A percentile compares a stretch with the other conserved stretches of the same genome.
These are phyloP conservation scores for Oxystoma pomonae DNA, from an alignment of 2,888 invertebrate genomes.

Conservation along the genomic window DNA sequence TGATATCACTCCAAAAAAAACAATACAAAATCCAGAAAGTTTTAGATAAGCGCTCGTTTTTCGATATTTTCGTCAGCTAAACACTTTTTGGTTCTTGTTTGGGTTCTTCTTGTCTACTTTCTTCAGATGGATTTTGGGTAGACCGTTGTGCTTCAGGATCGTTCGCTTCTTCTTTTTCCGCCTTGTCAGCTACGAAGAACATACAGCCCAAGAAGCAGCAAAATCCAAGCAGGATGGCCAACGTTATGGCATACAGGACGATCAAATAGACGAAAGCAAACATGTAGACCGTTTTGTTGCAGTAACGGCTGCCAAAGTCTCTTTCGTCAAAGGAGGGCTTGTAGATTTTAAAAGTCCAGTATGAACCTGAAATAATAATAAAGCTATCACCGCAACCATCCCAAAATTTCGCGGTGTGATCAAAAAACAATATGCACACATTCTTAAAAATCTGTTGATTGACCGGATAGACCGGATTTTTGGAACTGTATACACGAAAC, in stretches of 20 bases:
- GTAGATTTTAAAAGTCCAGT: constrained; percentile 39
- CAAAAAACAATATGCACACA: too few species aligned
- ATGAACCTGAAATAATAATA: constrained; percentile 36
- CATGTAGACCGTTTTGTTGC: constrained; percentile 39
- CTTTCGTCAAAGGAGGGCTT: constrained; percentile 34
- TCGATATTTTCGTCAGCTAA: too few species aligned
- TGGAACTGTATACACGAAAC: too few species aligned
- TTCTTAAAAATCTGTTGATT: too few species aligned
- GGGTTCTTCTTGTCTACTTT: neutral
- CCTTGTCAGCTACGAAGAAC: neutral
- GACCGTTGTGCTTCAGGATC: neutral
- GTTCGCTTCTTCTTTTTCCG: neutral
- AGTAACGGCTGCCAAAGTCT: constrained; percentile 26
- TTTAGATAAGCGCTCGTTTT: too few species aligned
- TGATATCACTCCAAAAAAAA: too few species aligned
- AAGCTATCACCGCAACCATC: too few species aligned
- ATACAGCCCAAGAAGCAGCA: constrained; percentile 28
- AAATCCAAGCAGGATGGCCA: constrained; percentile 28
- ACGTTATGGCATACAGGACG: constrained; percentile 25
- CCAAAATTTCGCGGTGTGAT: constrained; percentile 16
- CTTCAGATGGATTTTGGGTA: neutral
- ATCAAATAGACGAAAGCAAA: constrained; percentile 38
- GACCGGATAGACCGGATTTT: too few species aligned
- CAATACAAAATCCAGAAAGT: too few species aligned
- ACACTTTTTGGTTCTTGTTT: neutral